These are phyloP conservation scores for Oncorhynchus kisutch DNA, from an alignment of 2,113 vertebrate genomes.

Conservation along the genomic window DNA sequence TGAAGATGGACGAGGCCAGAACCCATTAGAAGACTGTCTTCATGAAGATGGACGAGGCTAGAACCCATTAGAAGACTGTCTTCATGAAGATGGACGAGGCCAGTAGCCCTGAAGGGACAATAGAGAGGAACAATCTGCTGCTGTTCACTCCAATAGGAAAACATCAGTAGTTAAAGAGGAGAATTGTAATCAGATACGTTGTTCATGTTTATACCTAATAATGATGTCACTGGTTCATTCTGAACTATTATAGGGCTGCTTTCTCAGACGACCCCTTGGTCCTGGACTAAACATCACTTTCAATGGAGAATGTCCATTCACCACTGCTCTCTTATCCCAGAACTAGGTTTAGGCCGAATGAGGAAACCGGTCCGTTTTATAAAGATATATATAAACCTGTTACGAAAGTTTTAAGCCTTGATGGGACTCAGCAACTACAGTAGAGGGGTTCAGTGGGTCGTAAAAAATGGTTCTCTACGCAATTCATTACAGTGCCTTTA, in stretches of 20 bases:
- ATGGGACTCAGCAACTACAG: slow-evolving; percentile 64
- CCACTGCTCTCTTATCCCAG: too few relatives aligned
- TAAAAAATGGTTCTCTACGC: slow-evolving; percentile 56
- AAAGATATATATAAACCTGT: too few relatives aligned
- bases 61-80: slow-evolving; percentile 8
- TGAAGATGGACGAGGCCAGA: not conserved
- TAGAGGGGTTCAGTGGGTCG: slow-evolving; percentile 32
- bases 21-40: slow-evolving; percentile 7
- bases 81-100: not conserved
- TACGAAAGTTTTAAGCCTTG: slow-evolving; percentile 14
- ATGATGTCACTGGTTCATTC: slow-evolving; percentile 77
- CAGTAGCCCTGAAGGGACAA: not conserved
- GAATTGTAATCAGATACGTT: slow-evolving; percentile 77
- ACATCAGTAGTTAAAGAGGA: slow-evolving; percentile 63
- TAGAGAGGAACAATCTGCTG: slow-evolving; percentile 53
- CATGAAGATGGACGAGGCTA: not conserved
- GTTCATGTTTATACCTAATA: slow-evolving; percentile 64
- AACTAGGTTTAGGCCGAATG: too few relatives aligned
- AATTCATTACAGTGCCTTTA: slow-evolving; percentile 74
- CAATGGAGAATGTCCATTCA: too few relatives aligned
- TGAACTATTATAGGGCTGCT: slow-evolving; percentile 10
- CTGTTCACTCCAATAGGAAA: slow-evolving; percentile 78
- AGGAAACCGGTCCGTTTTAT: too few relatives aligned
- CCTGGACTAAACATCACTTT: too few relatives aligned
- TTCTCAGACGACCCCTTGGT: too few relatives aligned